These are phyloP conservation scores for Calliopum simillimum DNA, from an alignment of 2,888 invertebrate genomes.

Conservation along the genomic window DNA sequence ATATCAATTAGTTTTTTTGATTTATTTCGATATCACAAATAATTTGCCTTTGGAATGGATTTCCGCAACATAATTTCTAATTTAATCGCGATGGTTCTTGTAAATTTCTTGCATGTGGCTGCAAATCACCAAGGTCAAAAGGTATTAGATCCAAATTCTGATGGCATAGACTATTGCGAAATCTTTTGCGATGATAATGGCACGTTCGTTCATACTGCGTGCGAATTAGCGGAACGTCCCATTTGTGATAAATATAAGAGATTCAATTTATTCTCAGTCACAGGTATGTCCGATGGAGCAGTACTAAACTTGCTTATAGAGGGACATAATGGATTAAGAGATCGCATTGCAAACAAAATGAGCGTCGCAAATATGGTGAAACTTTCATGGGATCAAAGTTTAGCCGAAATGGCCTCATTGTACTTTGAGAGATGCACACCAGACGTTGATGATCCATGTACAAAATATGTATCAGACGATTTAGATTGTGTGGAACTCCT, in stretches of 20 bases:
- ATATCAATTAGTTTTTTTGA: too few relatives aligned
- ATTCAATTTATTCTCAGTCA: background rate
- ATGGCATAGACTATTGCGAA: too few relatives aligned
- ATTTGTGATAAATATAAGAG: background rate
- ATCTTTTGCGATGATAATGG: too few relatives aligned
- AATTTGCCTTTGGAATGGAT: too few relatives aligned
- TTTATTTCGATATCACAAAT: too few relatives aligned
- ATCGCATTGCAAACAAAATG: slow-evolving; percentile 49
- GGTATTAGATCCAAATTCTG: too few relatives aligned
- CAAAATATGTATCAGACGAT: background rate
- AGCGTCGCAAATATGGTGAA: slow-evolving; percentile 46
- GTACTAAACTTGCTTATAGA: slow-evolving; percentile 38
- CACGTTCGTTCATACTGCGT: too few relatives aligned
- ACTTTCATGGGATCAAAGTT: slow-evolving; percentile 20
- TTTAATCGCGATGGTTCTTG: too few relatives aligned
- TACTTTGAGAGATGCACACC: slow-evolving; percentile 8
- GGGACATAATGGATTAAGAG: slow-evolving; percentile 49
- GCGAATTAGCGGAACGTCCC: slow-evolving; percentile 18
- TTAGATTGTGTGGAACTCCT: background rate
- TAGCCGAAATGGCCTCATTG: slow-evolving; percentile 4
- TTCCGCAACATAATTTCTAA: too few relatives aligned
- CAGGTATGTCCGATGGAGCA: too few relatives aligned
- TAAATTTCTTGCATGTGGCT: too few relatives aligned
- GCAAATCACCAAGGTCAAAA: too few relatives aligned
- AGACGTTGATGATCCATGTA: slow-evolving; percentile 15